These are phyloP conservation scores for Zaprionus davidi DNA, from an alignment of 1,140 invertebrate genomes.

Conservation along the genomic window DNA sequence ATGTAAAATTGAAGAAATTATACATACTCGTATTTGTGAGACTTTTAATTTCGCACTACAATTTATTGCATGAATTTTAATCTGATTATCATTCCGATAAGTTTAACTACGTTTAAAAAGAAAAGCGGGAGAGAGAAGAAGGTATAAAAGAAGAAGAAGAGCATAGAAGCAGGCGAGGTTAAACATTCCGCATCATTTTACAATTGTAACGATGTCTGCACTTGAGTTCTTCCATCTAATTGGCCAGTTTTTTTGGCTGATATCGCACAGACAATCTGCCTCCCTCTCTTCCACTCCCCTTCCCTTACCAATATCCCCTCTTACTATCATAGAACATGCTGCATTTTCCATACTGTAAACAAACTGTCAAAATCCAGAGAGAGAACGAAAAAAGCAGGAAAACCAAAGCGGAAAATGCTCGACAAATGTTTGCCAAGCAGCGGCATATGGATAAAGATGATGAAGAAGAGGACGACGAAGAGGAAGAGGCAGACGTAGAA, in stretches of 20 bases:
- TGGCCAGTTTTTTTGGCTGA: slow-evolving; percentile 49
- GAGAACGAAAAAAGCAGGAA: slow-evolving; percentile 1
- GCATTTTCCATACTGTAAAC: slow-evolving; percentile 60
- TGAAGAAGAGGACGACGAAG: neutral
- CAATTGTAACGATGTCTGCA: slow-evolving; percentile 41
- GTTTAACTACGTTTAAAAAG: neutral
- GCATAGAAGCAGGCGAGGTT: neutral
- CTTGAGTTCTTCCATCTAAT: slow-evolving; percentile 65
- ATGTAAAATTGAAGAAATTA: no score
- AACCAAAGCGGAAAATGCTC: slow-evolving; percentile 15
- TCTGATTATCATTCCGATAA: neutral
- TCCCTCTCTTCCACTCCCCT: neutral
- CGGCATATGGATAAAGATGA: slow-evolving; percentile 14
- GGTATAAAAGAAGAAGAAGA: neutral
- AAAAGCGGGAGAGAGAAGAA: neutral
- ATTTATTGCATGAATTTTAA: no score
- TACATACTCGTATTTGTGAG: no score
- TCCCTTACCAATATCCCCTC: neutral
- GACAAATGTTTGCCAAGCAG: slow-evolving; percentile 51
- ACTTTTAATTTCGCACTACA: no score
- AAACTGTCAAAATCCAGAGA: slow-evolving; percentile 65
- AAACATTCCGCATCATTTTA: neutral
- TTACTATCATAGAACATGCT: neutral
- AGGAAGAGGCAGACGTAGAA: neutral
- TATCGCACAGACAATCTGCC: slow-evolving; percentile 53